Base-by-base conservation (phyloP, 1,140 invertebrate species). In the Ericerus pela region DNA sequence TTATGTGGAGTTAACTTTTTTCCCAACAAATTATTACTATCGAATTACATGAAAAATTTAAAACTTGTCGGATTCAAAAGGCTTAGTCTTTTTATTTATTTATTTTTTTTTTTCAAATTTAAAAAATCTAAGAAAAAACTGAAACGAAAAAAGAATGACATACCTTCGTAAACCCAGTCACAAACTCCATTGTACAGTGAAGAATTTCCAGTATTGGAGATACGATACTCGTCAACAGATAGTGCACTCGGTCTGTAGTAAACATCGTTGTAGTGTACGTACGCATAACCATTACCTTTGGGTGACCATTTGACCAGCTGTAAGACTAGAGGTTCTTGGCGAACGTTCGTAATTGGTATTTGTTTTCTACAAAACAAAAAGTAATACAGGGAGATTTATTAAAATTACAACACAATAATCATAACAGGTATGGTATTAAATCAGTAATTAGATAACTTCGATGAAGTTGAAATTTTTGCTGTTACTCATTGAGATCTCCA, bases 91-190 rank as follows among this genome's bases (percentile, higher is more conserved):
- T n/a, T n/a, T n/a, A n/a, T n/a, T n/a, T n/a, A n/a, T n/a, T n/a
- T n/a, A n/a, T n/a, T n/a, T n/a, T n/a, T n/a, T n/a, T n/a, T n/a
- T n/a, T n/a, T n/a, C n/a, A n/a, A n/a, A n/a, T n/a, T n/a, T n/a
- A n/a, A n/a, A n/a, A n/a, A n/a, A n/a, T n/a, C n/a, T n/a, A n/a
- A n/a, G n/a, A n/a, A n/a, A n/a, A n/a, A n/a, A n/a, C n/a, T n/a
- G n/a, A n/a, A n/a, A n/a, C n/a, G n/a, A n/a, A n/a, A n/a, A 28
- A 27, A 31, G 10, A 20, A 52, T 51, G 18, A 57, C 60, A 56
- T 64, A 84, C 82, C 82, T 75, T 86, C 84, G 66, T 87, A 86
- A 22, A 87, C 77, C 84, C 84, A 88, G 67, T 87, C 84, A 3
- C 84, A 80, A 29, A 86, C 72, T 22, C 83, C 85, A 66, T 87